Percentiles rank a stretch among this genome's conserved stretches.
Evolutionary conservation across 2,888 invertebrate species (phyloP).

Genomic region (Lithodes maja): DNA sequence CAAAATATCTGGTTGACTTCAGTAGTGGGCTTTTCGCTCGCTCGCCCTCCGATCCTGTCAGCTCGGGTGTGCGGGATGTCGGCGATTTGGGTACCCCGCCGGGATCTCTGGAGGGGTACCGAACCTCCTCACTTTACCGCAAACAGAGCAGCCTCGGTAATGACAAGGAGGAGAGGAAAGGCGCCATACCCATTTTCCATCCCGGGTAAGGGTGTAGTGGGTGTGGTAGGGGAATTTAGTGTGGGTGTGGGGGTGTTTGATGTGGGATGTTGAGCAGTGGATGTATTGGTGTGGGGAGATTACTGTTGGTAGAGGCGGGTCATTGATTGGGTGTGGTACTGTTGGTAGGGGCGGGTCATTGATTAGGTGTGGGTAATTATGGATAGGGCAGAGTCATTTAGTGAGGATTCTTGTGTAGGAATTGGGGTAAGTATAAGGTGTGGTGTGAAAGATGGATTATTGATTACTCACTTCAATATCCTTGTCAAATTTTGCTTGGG

Average conservation of each 20-base stretch:
- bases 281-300: too few relatives aligned
- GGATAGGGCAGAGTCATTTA: neutral
- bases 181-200: conserved; percentile 63
- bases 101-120: conserved; percentile 60
- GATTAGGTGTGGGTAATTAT: neutral
- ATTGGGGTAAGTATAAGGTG: neutral
- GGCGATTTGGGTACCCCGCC: conserved; percentile 66
- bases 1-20: conserved; percentile 96
- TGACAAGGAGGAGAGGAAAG: conserved; percentile 64
- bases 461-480: neutral
- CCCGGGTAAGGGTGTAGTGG: conserved; percentile 55
- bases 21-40: conserved; percentile 95
- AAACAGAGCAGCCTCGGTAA: conserved; percentile 61
- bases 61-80: conserved; percentile 59
- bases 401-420: neutral
- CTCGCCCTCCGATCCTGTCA: conserved; percentile 85
- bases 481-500: too few relatives aligned
- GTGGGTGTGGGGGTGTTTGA: neutral
- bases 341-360: neutral
- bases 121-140: conserved; percentile 56
- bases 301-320: neutral
- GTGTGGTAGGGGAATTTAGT: conserved; percentile 4
- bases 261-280: too few relatives aligned
- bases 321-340: neutral
- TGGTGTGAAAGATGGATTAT: neutral